phyloP scores from a whole-genome alignment of 2,113 vertebrate species.

The Atlantisia rogersi region DNA sequence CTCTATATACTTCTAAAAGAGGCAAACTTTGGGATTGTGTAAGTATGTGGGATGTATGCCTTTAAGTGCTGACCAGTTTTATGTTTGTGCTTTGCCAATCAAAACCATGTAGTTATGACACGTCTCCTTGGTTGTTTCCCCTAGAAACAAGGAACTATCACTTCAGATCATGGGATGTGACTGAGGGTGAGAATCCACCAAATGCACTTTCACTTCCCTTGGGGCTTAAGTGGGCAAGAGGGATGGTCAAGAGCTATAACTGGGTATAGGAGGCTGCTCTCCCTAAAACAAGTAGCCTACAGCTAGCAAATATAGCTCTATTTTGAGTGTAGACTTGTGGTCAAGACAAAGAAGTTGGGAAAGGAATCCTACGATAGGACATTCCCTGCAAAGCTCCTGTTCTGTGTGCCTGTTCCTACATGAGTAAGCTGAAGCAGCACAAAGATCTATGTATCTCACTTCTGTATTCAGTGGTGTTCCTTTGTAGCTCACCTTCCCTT shows the following conservation, averaged over 20 bases:
- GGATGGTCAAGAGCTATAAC: neutral
- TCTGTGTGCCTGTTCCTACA: fast-evolving
- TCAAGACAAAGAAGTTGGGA: neutral
- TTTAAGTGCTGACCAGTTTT: neutral
- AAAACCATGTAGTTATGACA: neutral
- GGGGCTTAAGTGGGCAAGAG: neutral
- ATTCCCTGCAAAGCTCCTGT: neutral
- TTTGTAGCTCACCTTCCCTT: neutral
- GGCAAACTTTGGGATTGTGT: fast-evolving
- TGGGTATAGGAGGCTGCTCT: neutral
- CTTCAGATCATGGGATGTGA: neutral
- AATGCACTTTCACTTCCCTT: neutral
- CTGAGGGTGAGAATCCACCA: neutral
- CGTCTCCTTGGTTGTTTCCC: neutral
- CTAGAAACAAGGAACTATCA: neutral
- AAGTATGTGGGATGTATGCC: neutral
- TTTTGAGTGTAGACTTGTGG: neutral
- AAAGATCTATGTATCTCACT: neutral
- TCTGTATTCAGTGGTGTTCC: neutral
- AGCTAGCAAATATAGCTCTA: neutral
- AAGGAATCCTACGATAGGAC: neutral
- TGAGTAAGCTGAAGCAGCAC: too few relatives aligned
- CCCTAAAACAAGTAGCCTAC: neutral
- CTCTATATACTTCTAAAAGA: neutral
- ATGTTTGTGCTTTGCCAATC: neutral